A percentile compares a stretch with the other conserved stretches of the same genome.
These are phyloP conservation scores for Synergus laeviventris DNA, from an alignment of 2,888 invertebrate species.

Conservation along the genomic window DNA sequence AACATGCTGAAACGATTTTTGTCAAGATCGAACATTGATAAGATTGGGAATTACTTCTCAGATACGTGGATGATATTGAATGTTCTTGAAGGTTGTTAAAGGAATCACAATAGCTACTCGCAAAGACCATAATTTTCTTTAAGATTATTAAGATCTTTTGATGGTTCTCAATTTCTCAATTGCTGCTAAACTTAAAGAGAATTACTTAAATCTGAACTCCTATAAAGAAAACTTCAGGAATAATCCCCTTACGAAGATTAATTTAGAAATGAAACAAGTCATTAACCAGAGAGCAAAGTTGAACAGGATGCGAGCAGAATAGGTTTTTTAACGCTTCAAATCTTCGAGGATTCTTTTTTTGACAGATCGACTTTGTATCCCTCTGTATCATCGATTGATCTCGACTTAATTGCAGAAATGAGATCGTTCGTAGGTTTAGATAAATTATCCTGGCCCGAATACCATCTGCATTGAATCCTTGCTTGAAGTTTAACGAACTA, in stretches of 20 bases:
- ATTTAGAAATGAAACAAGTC: conserved; percentile 9
- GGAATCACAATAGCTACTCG: not conserved
- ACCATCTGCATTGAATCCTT: conserved; percentile 10
- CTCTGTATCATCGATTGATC: conserved; percentile 11
- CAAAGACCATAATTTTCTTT: not conserved
- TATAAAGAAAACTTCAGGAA: not conserved
- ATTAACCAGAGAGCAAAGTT: conserved; percentile 23
- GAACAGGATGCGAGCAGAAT: not conserved
- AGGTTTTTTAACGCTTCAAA: not conserved
- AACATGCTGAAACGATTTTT: not conserved
- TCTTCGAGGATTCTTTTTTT: conserved; percentile 16
- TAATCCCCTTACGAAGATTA: conserved; percentile 8
- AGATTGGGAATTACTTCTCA: not conserved
- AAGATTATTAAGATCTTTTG: not conserved
- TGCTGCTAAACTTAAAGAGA: too few species aligned
- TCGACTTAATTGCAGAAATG: conserved; percentile 18
- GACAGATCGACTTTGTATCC: conserved; percentile 29
- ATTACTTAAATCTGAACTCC: not conserved
- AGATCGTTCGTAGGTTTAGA: conserved; percentile 15
- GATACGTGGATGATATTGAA: not conserved
- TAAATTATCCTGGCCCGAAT: conserved; percentile 13
- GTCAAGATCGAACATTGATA: not conserved
- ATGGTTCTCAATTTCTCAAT: not conserved
- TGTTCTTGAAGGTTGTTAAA: not conserved
- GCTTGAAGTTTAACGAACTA: conserved; percentile 32